Base-by-base conservation (phyloP, 2,888 invertebrate species). In the Alentia gelatinosa region DNA sequence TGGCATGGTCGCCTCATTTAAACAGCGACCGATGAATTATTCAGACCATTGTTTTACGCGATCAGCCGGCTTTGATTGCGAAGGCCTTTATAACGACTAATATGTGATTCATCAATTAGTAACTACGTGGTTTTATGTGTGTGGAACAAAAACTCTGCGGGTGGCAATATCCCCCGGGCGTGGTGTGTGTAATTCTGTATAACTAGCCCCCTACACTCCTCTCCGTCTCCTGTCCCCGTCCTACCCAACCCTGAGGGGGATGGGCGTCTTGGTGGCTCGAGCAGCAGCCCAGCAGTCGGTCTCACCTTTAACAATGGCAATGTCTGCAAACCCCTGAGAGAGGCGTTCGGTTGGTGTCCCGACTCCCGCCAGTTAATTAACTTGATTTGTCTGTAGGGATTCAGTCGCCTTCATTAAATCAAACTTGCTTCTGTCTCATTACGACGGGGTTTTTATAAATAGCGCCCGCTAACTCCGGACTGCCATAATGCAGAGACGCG, bases 391-490 rank as follows among this genome's bases (percentile, higher is more conserved):
- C 79, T 79, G 79, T 37, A 79, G 79, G 79, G 79, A 79, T 79
- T 79, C 79, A 39, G 79, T 35, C 79, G 79, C 79, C 79, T 79
- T 79, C 79, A 79, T 79, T 79, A 79, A 79, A 79, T 79, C 79
- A 79, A 79, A 79, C 79, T 79, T 79, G 79, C 79, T 39, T 79
- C 79, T 39, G 79, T 39, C 79, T 79, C 79, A 79, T 79, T 79
- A 79, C 39, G 79, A 79, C 26, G 35, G 37, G n/a, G 35, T 15
- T 74, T 79, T 79, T 79, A 79, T 79, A 79, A 79, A 79, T 79
- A 39, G 39, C 39, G 39, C 3, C 79, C 37, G 37, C 33, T n/a
- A 5, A 5, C 68, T 12, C 68, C 35, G 33, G 4, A 5, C 35
- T 75, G 75, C 33, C 35, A 75, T 33, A 75, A 35, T 35, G 35